phyloP scores from a whole-genome alignment of 2,888 invertebrate species.

The Scaptodrosophila latifasciaeformis region DNA sequence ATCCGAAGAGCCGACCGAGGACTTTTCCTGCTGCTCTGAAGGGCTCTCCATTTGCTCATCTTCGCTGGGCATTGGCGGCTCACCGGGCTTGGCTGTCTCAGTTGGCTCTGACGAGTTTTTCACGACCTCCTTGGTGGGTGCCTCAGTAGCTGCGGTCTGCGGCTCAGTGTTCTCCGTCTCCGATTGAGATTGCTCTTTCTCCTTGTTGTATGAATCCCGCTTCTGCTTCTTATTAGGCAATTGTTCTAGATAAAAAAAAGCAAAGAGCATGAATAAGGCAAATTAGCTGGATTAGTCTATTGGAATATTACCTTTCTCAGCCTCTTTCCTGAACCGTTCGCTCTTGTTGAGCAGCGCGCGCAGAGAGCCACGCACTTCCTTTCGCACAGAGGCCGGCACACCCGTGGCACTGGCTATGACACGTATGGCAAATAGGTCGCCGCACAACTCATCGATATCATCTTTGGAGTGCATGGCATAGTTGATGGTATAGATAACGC shows the following conservation, averaged over 20 bases:
- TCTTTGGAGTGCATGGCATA: slow-evolving; percentile 74
- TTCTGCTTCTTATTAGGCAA: slow-evolving; percentile 56
- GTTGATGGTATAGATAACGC: slow-evolving; percentile 74
- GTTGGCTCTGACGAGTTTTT: neutral
- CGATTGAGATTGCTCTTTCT: slow-evolving; percentile 29
- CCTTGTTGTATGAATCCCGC: slow-evolving; percentile 48
- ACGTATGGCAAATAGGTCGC: slow-evolving; percentile 75
- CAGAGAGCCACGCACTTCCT: slow-evolving; percentile 72
- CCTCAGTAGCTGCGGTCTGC: slow-evolving; percentile 8
- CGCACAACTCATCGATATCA: slow-evolving; percentile 74
- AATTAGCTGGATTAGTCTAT: no score
- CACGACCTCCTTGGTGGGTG: slow-evolving; percentile 17
- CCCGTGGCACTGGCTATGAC: slow-evolving; percentile 74
- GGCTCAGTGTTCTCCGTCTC: slow-evolving; percentile 19
- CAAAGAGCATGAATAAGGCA: no score
- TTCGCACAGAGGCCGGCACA: slow-evolving; percentile 73
- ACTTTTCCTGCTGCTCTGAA: slow-evolving; percentile 36
- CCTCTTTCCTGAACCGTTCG: slow-evolving; percentile 66
- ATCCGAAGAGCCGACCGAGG: slow-evolving; percentile 44
- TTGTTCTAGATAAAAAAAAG: slow-evolving; percentile 42
- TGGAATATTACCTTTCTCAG: slow-evolving; percentile 65
- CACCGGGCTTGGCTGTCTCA: neutral
- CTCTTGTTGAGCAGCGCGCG: slow-evolving; percentile 71
- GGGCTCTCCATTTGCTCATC: slow-evolving; percentile 50
- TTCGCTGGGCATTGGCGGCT: slow-evolving; percentile 2